Conservation (phyloP, 2,888 invertebrate genomes). For the Athetis lepigone region DNA sequence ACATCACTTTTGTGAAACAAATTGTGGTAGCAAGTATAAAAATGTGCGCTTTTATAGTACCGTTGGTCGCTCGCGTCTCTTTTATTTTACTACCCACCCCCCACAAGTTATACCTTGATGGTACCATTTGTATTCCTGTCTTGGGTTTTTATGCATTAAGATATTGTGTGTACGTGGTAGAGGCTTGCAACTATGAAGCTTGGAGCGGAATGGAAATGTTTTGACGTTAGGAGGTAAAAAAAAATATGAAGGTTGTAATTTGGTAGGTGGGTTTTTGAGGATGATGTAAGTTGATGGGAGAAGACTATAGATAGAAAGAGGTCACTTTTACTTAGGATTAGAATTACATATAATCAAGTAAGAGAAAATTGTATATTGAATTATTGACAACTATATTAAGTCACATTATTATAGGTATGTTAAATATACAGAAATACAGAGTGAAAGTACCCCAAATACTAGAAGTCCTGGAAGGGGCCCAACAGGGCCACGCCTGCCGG, state of each 20-base stretch:
- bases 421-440: no score
- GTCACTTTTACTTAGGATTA: no score
- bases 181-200: constrained; percentile 14
- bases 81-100: constrained; percentile 46
- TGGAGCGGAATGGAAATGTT: not conserved
- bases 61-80: constrained; percentile 27
- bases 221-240: constrained; percentile 15
- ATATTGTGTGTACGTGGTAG: constrained; percentile 57
- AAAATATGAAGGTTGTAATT: constrained; percentile 1
- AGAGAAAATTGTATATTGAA: no score
- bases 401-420: no score
- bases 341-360: no score
- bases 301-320: no score
- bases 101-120: constrained; percentile 44
- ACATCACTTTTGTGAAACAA: constrained; percentile 30
- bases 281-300: no score
- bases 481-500: no score
- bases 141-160: constrained; percentile 58
- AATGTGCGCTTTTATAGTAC: constrained; percentile 43
- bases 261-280: not conserved
- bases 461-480: no score
- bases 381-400: no score
- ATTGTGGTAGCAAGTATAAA: constrained; percentile 37
- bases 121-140: constrained; percentile 55
- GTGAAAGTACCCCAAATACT: no score